Percentiles rank a stretch among this genome's conserved stretches.
Evolutionary conservation across 1,140 invertebrate genomes (phyloP).

Genomic region (Oedothorax gibbosus): DNA sequence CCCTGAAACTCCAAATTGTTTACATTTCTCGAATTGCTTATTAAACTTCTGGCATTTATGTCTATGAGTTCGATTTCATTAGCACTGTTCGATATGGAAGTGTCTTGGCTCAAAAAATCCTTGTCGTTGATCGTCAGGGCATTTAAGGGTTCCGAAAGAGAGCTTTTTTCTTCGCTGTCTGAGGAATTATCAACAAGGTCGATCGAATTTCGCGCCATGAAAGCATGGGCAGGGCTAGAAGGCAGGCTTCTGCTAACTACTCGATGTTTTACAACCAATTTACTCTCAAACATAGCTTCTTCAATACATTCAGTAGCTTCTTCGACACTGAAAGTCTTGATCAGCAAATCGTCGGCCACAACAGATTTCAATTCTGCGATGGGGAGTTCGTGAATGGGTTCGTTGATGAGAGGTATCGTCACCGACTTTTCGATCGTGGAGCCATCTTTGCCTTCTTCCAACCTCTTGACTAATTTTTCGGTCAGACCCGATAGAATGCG

Average conservation of each 20-base stretch:
- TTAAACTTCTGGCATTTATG: conserved; percentile 1
- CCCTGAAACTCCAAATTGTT: neutral
- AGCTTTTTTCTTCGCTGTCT: conserved; percentile 22
- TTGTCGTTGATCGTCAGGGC: neutral
- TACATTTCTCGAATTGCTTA: neutral
- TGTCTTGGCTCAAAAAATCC: neutral
- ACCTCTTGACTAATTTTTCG: conserved; percentile 36
- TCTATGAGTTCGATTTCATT: conserved; percentile 3
- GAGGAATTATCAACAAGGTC: conserved; percentile 14
- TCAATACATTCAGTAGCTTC: conserved; percentile 49
- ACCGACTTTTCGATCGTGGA: neutral
- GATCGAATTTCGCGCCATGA: neutral
- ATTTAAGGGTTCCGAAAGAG: neutral
- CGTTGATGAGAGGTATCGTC: neutral
- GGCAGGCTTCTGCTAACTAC: conserved; percentile 21
- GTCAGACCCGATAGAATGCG: conserved; percentile 24
- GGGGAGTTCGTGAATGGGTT: neutral
- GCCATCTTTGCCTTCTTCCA: conserved; percentile 32
- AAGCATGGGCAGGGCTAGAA: conserved; percentile 30
- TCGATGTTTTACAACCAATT: conserved; percentile 2
- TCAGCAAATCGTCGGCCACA: conserved; percentile 31
- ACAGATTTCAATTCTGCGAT: conserved; percentile 41
- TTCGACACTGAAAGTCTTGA: conserved; percentile 30
- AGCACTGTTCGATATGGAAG: neutral
- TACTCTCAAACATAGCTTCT: neutral